Evolutionary conservation across 2,797 vertebrate genomes (phyloP).

Genomic region (Gymnocypris eckloni): DNA sequence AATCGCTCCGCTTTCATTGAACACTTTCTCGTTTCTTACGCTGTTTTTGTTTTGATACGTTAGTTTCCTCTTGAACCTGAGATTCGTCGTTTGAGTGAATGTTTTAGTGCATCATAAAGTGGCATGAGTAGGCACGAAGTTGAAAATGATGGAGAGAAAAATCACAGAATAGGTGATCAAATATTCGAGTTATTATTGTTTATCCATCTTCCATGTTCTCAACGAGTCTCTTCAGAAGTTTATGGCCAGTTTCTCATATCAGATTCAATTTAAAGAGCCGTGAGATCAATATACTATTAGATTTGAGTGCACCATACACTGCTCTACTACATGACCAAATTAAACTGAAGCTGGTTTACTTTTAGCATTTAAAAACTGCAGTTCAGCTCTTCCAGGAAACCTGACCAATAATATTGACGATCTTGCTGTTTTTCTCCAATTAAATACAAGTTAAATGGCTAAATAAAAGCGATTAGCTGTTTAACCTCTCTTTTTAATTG

Average conservation of each 20-base stretch:
- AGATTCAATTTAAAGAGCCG: neutral
- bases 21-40: neutral
- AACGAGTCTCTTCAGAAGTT: constrained; percentile 54
- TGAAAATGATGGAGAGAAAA: neutral
- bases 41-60: neutral
- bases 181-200: neutral
- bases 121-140: constrained; percentile 37
- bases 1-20: neutral
- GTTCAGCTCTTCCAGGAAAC: neutral
- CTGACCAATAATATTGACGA: neutral
- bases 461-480: neutral
- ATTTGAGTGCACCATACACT: neutral
- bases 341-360: neutral
- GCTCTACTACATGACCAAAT: neutral
- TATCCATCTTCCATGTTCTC: constrained; percentile 60
- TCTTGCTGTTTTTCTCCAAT: neutral
- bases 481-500: neutral
- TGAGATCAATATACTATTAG: neutral
- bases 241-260: constrained; percentile 69
- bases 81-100: neutral
- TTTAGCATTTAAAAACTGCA: neutral
- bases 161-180: neutral
- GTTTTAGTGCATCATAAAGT: constrained; percentile 1
- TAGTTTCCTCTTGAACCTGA: neutral
- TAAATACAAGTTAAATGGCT: neutral